phyloP scores from a whole-genome alignment of 1,140 invertebrate species.

The Nasonia longicornis region DNA sequence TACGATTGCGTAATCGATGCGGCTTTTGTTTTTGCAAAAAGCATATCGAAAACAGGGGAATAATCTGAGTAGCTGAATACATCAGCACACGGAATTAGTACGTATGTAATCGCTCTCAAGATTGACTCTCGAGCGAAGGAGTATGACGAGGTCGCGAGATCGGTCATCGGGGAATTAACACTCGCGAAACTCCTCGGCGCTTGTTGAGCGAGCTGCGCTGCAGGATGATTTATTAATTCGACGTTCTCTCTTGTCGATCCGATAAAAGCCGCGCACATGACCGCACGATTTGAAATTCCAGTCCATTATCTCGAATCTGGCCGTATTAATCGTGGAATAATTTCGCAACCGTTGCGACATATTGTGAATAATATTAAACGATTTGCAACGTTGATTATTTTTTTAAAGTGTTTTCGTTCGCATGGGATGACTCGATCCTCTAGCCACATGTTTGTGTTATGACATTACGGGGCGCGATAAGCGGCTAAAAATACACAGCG shows the following conservation, averaged over 20 bases:
- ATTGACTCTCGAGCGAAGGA: constrained; percentile 37
- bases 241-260: background rate
- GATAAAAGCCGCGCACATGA: background rate
- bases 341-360: background rate
- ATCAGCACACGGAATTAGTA: too few species aligned
- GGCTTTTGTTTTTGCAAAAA: too few species aligned
- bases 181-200: background rate
- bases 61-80: too few species aligned
- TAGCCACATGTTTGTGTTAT: too few species aligned
- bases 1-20: too few species aligned
- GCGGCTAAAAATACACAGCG: background rate
- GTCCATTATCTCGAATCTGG: background rate
- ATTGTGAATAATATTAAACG: background rate
- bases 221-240: constrained; percentile 6
- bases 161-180: constrained; percentile 22
- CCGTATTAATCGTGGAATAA: background rate
- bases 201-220: background rate
- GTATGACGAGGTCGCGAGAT: constrained; percentile 45
- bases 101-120: too few species aligned
- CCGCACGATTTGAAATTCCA: background rate
- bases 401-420: too few species aligned
- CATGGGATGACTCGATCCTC: too few species aligned
- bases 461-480: too few species aligned
- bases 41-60: too few species aligned
- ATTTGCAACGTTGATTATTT: too few species aligned